Evolutionary conservation across 2,888 invertebrate species (phyloP), one percentile per base, ranked within the genome.

Genomic region (Keiferia lycopersicella): DNA sequence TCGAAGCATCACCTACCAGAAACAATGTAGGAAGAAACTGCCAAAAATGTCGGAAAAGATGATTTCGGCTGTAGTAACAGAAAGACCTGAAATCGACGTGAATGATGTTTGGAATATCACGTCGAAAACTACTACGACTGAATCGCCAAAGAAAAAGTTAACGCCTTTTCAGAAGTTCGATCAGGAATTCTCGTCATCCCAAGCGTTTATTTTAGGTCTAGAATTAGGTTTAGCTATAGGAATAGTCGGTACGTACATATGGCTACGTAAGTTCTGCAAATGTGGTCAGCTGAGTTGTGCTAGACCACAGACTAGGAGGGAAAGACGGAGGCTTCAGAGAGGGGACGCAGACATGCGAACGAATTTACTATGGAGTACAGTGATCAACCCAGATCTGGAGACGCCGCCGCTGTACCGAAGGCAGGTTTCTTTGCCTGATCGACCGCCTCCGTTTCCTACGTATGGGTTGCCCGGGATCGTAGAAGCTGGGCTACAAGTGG

Each of bases 41-140:
- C 81, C 84, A 0, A 88, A 94, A 72, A 94, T 93, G 84, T 92
- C 93, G 1, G 90, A 93, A 73, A 91, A 93, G 71, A 93, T 93
- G 72, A 88, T 94, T 65, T 87, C 92, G 61, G 82, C 90, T 34
- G 88, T 90, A 30, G 83, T 83, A 48, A 75, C 79, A 26, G 82
- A 83, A 16, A 83, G 80, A 77, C 75, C 84, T 41, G 83, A 85
- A 26, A 81, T 93, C 0, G 88, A 91, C 60, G 70, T 92, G 10
- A 77, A 77, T 56, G 75, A 82, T 18, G 77, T 91, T 11, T 92
- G 92, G 92, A 90, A 85, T 14, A 67, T 68, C 0, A 69, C 68
- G 1, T 73, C 73, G 56, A 70, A 68, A 20, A 79, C 82, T 0
- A 58, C 68, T 11, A 68, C 75, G 4, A 50, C 67, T 60, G 59